phyloP scores from a whole-genome alignment of 2,888 invertebrate species.

The Tipula vernalis region DNA sequence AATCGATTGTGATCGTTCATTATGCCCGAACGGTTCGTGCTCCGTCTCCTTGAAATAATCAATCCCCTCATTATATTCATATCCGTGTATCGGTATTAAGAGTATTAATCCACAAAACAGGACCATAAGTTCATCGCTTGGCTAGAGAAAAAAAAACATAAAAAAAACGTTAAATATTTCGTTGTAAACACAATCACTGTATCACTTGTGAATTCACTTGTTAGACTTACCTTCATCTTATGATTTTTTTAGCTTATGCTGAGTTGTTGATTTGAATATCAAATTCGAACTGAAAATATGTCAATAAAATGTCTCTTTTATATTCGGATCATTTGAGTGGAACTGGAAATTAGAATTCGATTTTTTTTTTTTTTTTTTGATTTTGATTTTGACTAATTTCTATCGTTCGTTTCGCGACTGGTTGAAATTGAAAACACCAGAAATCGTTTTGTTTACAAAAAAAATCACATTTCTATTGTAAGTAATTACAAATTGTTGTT shows the following conservation, averaged over 20 bases:
- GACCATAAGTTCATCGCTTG: not conserved
- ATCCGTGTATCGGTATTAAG: not conserved
- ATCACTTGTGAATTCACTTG: not conserved
- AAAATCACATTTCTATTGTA: not conserved
- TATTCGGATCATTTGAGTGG: not conserved
- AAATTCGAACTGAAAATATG: not conserved
- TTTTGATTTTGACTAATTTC: not conserved
- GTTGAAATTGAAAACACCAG: slow-evolving; percentile 4
- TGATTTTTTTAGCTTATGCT: not conserved
- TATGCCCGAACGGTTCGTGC: not conserved
- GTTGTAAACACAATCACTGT: not conserved
- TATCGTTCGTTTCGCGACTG: not conserved
- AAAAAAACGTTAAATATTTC: not conserved
- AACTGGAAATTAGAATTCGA: slow-evolving; percentile 4
- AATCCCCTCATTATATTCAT: not conserved
- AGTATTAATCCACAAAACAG: slow-evolving; percentile 1
- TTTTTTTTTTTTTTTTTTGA: not conserved
- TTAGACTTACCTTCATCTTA: not conserved
- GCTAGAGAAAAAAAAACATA: not conserved
- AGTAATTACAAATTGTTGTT: not conserved
- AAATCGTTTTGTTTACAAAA: not conserved
- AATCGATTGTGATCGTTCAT: slow-evolving; percentile 7
- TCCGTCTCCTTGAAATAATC: slow-evolving; percentile 6
- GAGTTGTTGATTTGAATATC: not conserved
- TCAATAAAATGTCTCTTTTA: not conserved